A percentile compares a stretch with the other conserved stretches of the same genome.
Conservation (phyloP, 2,888 invertebrate genomes). For the Choreutis nemorana region DNA sequence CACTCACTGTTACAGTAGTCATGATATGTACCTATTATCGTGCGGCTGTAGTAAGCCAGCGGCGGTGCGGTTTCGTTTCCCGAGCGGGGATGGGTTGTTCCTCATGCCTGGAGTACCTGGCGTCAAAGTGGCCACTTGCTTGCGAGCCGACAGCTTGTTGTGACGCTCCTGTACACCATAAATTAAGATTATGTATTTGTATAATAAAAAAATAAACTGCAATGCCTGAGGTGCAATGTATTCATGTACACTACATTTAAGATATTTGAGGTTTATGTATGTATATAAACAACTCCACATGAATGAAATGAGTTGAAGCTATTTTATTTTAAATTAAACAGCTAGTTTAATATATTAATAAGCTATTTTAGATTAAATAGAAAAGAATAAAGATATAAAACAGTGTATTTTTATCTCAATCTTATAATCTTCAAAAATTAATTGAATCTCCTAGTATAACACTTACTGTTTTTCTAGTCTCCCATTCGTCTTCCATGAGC, state of each 20-base stretch:
- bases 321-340: too few species aligned
- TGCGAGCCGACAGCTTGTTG: constrained; percentile 60
- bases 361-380: too few species aligned
- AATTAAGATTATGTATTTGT: too few species aligned
- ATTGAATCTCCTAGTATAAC: neutral
- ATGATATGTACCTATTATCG: constrained; percentile 26
- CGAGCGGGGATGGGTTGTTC: constrained; percentile 48
- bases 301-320: too few species aligned
- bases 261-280: too few species aligned
- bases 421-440: neutral
- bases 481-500: constrained; percentile 69
- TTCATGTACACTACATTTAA: too few species aligned
- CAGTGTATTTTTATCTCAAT: neutral
- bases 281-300: too few species aligned
- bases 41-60: constrained; percentile 40
- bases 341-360: too few species aligned
- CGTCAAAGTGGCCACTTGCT: constrained; percentile 49
- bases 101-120: constrained; percentile 36
- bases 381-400: too few species aligned
- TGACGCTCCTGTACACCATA: constrained; percentile 47
- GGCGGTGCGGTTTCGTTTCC: constrained; percentile 53
- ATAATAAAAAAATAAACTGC: too few species aligned
- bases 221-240: too few species aligned
- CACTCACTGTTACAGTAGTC: neutral
- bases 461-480: constrained; percentile 64